These are phyloP conservation scores for Apeltes quadracus DNA, from an alignment of 2,113 vertebrate species.

Conservation along the genomic window DNA sequence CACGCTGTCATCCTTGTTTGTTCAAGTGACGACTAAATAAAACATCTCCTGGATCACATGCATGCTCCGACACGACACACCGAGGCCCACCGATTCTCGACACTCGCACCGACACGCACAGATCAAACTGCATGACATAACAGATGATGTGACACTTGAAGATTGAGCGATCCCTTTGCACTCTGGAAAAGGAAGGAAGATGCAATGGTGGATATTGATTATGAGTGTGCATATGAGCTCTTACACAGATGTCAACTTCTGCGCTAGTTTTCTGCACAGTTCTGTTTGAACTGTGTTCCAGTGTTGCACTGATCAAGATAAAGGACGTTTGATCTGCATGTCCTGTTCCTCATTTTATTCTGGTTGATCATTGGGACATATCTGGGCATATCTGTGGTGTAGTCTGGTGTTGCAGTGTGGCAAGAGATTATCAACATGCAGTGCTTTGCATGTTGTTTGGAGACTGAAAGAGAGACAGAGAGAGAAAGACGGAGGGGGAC, in stretches of 20 bases:
- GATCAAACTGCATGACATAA: neutral
- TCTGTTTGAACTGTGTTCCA: neutral
- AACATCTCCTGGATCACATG: conserved; percentile 1
- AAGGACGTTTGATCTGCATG: conserved; percentile 9
- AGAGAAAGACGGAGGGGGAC: neutral
- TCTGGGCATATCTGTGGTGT: no score
- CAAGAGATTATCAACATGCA: conserved; percentile 43
- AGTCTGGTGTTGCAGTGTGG: conserved; percentile 49
- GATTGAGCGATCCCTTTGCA: neutral
- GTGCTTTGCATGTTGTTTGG: conserved; percentile 18
- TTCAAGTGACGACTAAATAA: neutral
- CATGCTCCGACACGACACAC: conserved; percentile 10
- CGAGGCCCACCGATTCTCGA: neutral
- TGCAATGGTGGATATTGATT: neutral
- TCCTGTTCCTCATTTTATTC: neutral
- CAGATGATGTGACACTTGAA: conserved; percentile 24
- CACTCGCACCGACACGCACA: neutral
- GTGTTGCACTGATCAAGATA: neutral
- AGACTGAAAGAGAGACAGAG: conserved; percentile 18
- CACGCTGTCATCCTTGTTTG: conserved; percentile 31
- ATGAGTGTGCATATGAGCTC: neutral
- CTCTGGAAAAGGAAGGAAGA: neutral
- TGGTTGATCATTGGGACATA: conserved; percentile 48
- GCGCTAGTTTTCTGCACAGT: neutral
- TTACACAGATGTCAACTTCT: neutral